Base-by-base conservation (phyloP, 2,888 invertebrate genomes). In the Oxytorus armatus region DNA sequence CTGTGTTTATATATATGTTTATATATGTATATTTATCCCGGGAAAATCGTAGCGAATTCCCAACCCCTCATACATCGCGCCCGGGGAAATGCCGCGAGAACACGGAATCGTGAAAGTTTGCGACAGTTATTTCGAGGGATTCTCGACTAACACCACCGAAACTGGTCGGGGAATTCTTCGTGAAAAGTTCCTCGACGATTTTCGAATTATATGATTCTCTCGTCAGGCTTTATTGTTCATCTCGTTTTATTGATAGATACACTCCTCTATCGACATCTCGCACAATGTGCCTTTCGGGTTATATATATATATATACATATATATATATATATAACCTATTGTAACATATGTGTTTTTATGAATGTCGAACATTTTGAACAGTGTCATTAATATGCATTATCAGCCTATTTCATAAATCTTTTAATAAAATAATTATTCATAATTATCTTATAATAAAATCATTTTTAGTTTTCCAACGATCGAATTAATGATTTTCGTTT, bases 141-240 rank as follows among this genome's bases (percentile, higher is more conserved):
- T 59, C 49, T 21, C 23, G 18, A n/a, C 21, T 66, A 74, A 74
- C 57, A 44, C 44, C 55, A 10, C 65, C 65, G 33, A 74, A n/a
- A 63, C 53, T 16, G 10, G 5, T 53, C 23, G 65, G 29, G 53
- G 53, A 66, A 59, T 69, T 57, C 49, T 39, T 33, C 61, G 53
- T 25, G 36, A 18, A 23, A 70, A 66, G 36, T 77, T 65, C 53
- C 51, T 39, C 49, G 57, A 73, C 68, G 44, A 65, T 80, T 77
- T 72, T 47, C 47, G 57, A 75, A 75, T 75, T 66, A 66, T 74
- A 47, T 59, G 47, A 75, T 75, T 75, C 66, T 75, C 75, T 23
- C 57, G 25, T 66, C 57, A 57, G n/a, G 59, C 25, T 66, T 21
- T 53, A 23, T 53, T 61, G 29, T 36, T 49, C n/a, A 25, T 36